Evolutionary conservation across 1,140 invertebrate species (phyloP).

Genomic region (Drosophila setifemur): DNA sequence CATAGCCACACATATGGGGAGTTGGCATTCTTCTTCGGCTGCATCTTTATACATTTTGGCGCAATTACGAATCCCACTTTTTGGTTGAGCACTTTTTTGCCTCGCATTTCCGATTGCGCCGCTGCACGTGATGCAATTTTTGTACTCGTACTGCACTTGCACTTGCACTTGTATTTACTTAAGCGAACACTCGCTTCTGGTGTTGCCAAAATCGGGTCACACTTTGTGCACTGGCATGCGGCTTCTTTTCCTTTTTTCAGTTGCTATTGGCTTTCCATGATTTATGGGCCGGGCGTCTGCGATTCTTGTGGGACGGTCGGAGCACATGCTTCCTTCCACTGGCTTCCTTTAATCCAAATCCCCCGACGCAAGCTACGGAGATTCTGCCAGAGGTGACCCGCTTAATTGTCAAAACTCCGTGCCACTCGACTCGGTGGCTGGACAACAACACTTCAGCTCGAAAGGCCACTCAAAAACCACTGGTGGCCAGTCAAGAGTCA

Average conservation of each 20-base stretch:
- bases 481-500: background rate
- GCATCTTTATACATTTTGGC: conserved; percentile 17
- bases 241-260: conserved; percentile 23
- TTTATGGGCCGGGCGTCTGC: conserved; percentile 54
- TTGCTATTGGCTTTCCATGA: conserved; percentile 45
- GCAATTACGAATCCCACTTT: conserved; percentile 43
- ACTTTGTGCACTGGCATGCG: conserved; percentile 53
- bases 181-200: conserved; percentile 5
- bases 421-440: conserved; percentile 20
- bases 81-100: background rate
- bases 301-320: conserved; percentile 21
- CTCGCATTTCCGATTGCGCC: background rate
- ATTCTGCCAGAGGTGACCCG: conserved; percentile 3
- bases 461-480: conserved; percentile 15
- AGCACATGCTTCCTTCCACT: conserved; percentile 22
- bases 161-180: conserved; percentile 41
- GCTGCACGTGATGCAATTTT: conserved; percentile 56
- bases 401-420: conserved; percentile 31
- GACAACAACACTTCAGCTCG: conserved; percentile 22
- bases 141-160: no score
- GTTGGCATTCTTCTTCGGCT: background rate
- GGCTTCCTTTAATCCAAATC: conserved; percentile 1
- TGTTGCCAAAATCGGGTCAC: conserved; percentile 56
- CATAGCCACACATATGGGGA: background rate
- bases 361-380: conserved; percentile 2